Conservation (phyloP, 2,113 vertebrate genomes). For the Phocoena phocoena region DNA sequence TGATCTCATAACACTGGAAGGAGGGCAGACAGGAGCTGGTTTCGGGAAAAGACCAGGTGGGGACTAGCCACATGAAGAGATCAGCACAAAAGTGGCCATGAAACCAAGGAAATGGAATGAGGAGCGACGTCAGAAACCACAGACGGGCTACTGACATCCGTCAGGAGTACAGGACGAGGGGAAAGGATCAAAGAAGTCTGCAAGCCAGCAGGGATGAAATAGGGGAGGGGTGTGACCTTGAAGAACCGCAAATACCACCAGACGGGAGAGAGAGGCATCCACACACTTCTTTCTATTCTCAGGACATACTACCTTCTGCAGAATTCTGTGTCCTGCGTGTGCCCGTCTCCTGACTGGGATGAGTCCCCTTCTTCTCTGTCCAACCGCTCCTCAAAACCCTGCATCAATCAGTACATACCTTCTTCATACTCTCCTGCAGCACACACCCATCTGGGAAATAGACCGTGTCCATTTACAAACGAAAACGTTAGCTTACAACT, state of each 20-base stretch:
- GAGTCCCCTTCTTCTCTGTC: not conserved
- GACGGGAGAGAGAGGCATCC: not conserved
- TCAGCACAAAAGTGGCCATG: not conserved
- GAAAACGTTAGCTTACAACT: not conserved
- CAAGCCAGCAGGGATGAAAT: not conserved
- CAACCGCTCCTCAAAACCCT: not conserved
- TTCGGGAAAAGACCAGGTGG: not conserved
- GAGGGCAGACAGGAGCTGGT: not conserved
- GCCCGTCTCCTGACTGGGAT: not conserved
- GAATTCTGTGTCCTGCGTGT: not conserved
- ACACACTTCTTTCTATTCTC: not conserved
- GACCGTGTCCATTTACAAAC: too few species aligned
- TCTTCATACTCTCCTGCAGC: too few species aligned
- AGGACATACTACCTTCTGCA: not conserved
- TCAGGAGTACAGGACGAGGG: not conserved
- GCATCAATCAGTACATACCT: accelerated
- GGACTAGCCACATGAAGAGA: not conserved
- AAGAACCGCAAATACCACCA: not conserved
- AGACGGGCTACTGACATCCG: not conserved
- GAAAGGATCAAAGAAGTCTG: not conserved
- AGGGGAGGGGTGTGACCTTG: too few species aligned
- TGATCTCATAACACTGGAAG: not conserved
- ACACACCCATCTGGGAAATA: too few species aligned
- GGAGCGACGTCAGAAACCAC: not conserved
- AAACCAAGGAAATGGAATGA: not conserved